A percentile compares a stretch with the other conserved stretches of the same genome.
phyloP scores from a whole-genome alignment of 2,113 vertebrate species.

The Craseonycteris thonglongyai region DNA sequence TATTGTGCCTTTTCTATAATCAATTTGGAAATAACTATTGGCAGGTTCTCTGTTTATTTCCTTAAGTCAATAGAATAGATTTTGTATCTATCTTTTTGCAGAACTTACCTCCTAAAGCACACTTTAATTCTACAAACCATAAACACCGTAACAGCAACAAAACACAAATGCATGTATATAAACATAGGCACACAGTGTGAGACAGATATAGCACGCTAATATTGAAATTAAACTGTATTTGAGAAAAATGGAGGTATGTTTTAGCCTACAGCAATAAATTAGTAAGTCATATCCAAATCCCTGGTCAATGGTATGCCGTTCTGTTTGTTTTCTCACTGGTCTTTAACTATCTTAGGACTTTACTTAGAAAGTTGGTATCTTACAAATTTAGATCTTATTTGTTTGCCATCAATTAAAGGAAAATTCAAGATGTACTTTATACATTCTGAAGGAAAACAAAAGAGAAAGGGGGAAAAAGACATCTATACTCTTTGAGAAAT shows the following conservation, averaged over 20 bases:
- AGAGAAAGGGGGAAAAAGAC: not conserved
- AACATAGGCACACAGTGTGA: not conserved
- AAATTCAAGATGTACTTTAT: not conserved
- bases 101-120: not conserved
- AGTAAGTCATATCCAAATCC: not conserved
- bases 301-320: not conserved
- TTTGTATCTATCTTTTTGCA: not conserved
- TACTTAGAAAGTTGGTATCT: not conserved
- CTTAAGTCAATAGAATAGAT: not conserved
- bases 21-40: not conserved
- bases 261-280: not conserved
- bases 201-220: not conserved
- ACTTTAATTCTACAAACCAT: not conserved
- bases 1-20: not conserved
- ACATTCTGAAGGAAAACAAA: not conserved
- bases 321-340: not conserved
- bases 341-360: not conserved
- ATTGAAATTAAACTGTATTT: not conserved
- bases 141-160: not conserved
- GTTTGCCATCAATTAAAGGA: not conserved
- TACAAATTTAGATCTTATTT: not conserved
- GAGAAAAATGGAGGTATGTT: not conserved
- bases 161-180: not conserved
- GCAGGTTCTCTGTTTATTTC: not conserved
- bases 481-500: not conserved